A percentile compares a stretch with the other conserved stretches of the same genome.
These are phyloP conservation scores for Telmatherina bonti DNA, from an alignment of 2,797 vertebrate species.

Conservation along the genomic window DNA sequence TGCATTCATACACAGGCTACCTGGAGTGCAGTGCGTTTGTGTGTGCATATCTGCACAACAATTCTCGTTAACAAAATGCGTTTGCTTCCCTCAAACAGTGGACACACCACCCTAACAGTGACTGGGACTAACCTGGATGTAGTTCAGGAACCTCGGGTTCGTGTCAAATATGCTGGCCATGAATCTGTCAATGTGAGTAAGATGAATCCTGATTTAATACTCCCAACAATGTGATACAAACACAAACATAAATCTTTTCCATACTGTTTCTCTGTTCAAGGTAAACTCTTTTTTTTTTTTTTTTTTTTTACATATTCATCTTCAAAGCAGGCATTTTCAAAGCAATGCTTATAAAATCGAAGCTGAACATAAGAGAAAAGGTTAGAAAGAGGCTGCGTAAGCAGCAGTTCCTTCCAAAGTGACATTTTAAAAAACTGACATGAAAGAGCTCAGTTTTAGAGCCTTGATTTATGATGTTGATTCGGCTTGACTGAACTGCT, in stretches of 20 bases:
- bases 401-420: slow-evolving; percentile 13
- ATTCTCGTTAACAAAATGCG: slow-evolving; percentile 1
- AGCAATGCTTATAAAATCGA: neutral
- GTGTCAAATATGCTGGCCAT: slow-evolving; percentile 91
- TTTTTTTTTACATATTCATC: neutral
- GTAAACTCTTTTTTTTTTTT: neutral
- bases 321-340: slow-evolving; percentile 11
- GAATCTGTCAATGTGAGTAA: slow-evolving; percentile 95
- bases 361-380: slow-evolving; percentile 6
- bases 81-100: slow-evolving; percentile 75
- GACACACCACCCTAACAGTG: slow-evolving; percentile 92
- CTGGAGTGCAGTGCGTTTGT: neutral
- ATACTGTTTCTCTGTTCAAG: slow-evolving; percentile 2
- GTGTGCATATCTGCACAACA: slow-evolving; percentile 10
- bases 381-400: neutral
- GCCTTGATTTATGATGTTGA: slow-evolving; percentile 57
- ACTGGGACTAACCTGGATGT: slow-evolving; percentile 95
- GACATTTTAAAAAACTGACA: slow-evolving; percentile 35
- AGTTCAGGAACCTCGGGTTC: slow-evolving; percentile 93
- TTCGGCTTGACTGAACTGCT: slow-evolving; percentile 47
- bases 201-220: slow-evolving; percentile 2
- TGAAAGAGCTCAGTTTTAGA: slow-evolving; percentile 33
- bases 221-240: too few species aligned
- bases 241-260: slow-evolving; percentile 22
- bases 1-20: slow-evolving; percentile 9